phyloP scores from a whole-genome alignment of 2,113 vertebrate genomes.

The Microtus montanus region DNA sequence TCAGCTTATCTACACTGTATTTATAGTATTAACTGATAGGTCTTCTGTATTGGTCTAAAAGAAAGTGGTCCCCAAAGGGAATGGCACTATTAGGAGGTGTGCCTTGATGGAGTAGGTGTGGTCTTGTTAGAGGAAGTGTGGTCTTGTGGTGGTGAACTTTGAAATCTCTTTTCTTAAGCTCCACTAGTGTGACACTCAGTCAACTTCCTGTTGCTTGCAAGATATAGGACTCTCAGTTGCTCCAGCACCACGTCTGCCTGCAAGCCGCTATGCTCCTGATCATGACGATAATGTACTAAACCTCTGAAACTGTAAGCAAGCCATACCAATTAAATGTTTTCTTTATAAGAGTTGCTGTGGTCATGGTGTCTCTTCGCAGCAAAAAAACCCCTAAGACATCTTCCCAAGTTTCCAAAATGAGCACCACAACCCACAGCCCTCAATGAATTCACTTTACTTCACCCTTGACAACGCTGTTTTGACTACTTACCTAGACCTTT shows the following conservation, averaged over 20 bases:
- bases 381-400: neutral
- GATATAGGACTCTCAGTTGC: neutral
- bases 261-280: neutral
- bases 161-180: neutral
- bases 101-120: neutral
- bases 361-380: neutral
- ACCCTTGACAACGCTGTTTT: neutral
- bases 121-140: neutral
- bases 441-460: neutral
- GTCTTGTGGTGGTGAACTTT: neutral
- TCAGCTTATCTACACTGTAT: neutral
- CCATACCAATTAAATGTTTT: too few species aligned
- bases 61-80: neutral
- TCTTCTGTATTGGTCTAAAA: neutral
- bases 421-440: neutral
- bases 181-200: neutral
- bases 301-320: neutral
- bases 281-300: neutral
- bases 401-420: conserved; percentile 16
- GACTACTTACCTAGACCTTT: conserved; percentile 20
- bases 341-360: neutral
- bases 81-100: neutral
- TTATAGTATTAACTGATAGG: conserved; percentile 20
- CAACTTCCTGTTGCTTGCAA: neutral
- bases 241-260: neutral